Percentiles rank a stretch among this genome's conserved stretches.
phyloP scores from a whole-genome alignment of 2,113 vertebrate genomes.

The Cyprinodon brontotheroides region DNA sequence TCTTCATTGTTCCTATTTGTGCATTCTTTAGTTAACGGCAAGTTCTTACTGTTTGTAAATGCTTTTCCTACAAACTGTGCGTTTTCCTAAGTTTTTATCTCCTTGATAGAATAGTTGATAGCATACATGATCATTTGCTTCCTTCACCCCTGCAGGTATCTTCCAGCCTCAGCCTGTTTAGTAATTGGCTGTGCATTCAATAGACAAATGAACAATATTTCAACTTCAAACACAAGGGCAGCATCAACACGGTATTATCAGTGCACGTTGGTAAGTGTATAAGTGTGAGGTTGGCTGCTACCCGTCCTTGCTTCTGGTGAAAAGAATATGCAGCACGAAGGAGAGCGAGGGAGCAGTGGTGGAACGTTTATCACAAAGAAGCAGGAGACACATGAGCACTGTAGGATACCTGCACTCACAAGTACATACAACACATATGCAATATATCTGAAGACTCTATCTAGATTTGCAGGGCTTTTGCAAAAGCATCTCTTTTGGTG shows the following conservation, averaged over 20 bases:
- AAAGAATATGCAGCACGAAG: slow-evolving; percentile 47
- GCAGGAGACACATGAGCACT: slow-evolving; percentile 53
- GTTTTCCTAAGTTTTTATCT: neutral
- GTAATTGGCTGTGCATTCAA: slow-evolving; percentile 29
- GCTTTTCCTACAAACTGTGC: neutral
- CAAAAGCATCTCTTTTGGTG: neutral
- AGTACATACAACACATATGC: slow-evolving; percentile 1
- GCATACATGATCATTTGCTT: slow-evolving; percentile 23
- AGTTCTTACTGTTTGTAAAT: neutral
- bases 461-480: neutral
- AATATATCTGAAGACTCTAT: slow-evolving; percentile 4
- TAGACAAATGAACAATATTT: slow-evolving; percentile 43
- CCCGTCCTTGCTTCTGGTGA: slow-evolving; percentile 63
- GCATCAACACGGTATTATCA: slow-evolving; percentile 29
- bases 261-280: slow-evolving; percentile 14
- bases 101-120: neutral
- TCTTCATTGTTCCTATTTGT: slow-evolving; percentile 1
- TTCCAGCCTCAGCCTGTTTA: slow-evolving; percentile 34
- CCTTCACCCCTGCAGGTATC: slow-evolving; percentile 20
- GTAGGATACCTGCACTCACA: slow-evolving; percentile 2
- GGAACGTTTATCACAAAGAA: slow-evolving; percentile 65
- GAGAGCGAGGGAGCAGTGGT: slow-evolving; percentile 35
- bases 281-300: slow-evolving; percentile 31
- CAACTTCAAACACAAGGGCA: slow-evolving; percentile 45
- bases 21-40: neutral